phyloP scores from a whole-genome alignment of 2,888 invertebrate genomes.

The Slavum lentiscoides region DNA sequence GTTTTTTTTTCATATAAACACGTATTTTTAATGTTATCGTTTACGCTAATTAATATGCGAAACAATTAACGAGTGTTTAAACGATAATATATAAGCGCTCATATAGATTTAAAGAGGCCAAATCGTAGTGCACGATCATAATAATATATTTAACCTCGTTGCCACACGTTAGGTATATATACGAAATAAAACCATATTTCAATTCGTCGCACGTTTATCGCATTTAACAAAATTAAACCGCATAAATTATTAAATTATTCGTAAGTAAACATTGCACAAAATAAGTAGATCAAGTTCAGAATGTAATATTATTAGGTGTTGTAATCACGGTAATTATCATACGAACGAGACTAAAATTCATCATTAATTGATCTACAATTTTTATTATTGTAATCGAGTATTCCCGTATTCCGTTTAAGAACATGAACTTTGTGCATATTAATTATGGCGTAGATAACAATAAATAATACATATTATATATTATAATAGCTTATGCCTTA shows the following conservation, averaged over 20 bases:
- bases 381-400: neutral
- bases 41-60: neutral
- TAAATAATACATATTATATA: neutral
- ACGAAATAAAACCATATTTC: neutral
- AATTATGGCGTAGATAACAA: neutral
- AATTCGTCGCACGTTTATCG: too few relatives aligned
- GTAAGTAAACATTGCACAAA: neutral
- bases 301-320: neutral
- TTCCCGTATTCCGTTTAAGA: neutral
- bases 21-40: neutral
- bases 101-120: neutral
- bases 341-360: slow-evolving; percentile 49
- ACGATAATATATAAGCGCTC: neutral
- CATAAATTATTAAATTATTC: neutral
- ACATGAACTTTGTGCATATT: neutral
- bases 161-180: too few relatives aligned
- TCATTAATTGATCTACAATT: slow-evolving; percentile 23
- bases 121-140: too few relatives aligned
- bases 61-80: neutral
- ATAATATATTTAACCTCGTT: too few relatives aligned
- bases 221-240: neutral
- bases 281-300: slow-evolving; percentile 41
- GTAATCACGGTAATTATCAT: slow-evolving; percentile 32
- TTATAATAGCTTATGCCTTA: too few relatives aligned
- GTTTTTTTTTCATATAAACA: neutral